Evolutionary conservation across 2,113 vertebrate species (phyloP).

Genomic region (Micronycteris hirsuta): DNA sequence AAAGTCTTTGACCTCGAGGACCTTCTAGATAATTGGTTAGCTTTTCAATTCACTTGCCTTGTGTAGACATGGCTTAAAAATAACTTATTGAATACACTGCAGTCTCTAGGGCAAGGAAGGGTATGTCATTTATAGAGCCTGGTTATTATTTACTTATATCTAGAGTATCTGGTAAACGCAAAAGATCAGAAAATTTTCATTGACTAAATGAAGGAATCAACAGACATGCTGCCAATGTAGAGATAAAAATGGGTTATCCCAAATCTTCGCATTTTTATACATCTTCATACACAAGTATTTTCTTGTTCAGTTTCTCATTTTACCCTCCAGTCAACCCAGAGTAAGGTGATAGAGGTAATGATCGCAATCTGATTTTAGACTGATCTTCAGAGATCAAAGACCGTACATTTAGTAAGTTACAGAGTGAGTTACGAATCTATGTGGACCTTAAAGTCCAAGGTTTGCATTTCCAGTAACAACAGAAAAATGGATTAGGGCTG

Average conservation of each 20-base stretch:
- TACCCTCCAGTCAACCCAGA: background rate
- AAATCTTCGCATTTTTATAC: background rate
- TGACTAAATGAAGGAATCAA: background rate
- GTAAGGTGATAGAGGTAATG: background rate
- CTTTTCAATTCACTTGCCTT: background rate
- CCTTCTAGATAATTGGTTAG: background rate
- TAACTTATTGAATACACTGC: background rate
- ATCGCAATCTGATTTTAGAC: background rate
- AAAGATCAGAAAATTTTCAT: background rate
- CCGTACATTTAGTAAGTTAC: background rate
- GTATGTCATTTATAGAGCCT: background rate
- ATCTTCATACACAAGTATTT: background rate
- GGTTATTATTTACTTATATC: background rate
- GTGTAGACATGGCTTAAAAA: background rate
- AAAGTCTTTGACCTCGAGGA: background rate
- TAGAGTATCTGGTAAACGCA: background rate
- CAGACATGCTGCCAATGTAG: background rate
- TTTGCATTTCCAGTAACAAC: background rate
- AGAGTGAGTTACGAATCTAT: background rate
- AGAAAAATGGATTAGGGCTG: background rate
- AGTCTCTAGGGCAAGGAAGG: background rate
- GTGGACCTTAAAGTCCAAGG: background rate
- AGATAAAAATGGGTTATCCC: background rate
- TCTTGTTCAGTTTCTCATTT: background rate
- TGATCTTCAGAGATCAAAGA: background rate